Evolutionary conservation across 2,797 vertebrate genomes (phyloP).

Genomic region (Paedocypris micromegethes): DNA sequence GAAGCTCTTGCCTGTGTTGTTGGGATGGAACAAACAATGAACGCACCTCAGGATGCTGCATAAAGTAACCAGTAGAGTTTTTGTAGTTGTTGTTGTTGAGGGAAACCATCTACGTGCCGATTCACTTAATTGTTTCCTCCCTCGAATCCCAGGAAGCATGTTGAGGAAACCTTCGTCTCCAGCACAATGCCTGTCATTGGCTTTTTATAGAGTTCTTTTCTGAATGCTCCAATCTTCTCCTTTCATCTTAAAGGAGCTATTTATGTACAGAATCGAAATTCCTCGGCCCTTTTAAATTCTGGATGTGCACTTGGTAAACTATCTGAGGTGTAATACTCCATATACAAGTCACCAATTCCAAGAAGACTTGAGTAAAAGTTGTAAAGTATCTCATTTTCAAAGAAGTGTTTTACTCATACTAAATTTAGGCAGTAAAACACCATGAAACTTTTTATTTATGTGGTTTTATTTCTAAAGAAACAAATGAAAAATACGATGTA

Average conservation of each 20-base stretch:
- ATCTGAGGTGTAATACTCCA: too few species aligned
- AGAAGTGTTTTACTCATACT: too few species aligned
- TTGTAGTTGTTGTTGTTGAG: constrained; percentile 22
- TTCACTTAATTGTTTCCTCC: constrained; percentile 32
- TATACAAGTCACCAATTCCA: too few species aligned
- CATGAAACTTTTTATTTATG: too few species aligned
- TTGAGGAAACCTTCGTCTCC: constrained; percentile 27
- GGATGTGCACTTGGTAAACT: background rate
- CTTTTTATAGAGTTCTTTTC: constrained; percentile 41
- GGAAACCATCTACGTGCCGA: constrained; percentile 21
- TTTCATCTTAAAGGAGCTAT: constrained; percentile 22
- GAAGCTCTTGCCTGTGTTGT: constrained; percentile 2
- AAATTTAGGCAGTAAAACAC: too few species aligned
- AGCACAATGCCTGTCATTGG: constrained; percentile 27
- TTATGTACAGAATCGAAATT: constrained; percentile 16
- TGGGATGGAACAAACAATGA: constrained; percentile 9
- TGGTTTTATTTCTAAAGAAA: too few species aligned
- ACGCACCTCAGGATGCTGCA: constrained; percentile 13
- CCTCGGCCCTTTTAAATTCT: background rate
- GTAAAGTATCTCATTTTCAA: too few species aligned
- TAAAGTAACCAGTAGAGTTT: constrained; percentile 8
- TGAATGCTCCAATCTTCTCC: constrained; percentile 21
- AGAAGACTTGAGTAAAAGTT: too few species aligned
- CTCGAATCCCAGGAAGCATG: constrained; percentile 41
- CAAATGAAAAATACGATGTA: too few species aligned